These are phyloP conservation scores for Phthorimaea operculella DNA, from an alignment of 1,140 invertebrate species.

Conservation along the genomic window DNA sequence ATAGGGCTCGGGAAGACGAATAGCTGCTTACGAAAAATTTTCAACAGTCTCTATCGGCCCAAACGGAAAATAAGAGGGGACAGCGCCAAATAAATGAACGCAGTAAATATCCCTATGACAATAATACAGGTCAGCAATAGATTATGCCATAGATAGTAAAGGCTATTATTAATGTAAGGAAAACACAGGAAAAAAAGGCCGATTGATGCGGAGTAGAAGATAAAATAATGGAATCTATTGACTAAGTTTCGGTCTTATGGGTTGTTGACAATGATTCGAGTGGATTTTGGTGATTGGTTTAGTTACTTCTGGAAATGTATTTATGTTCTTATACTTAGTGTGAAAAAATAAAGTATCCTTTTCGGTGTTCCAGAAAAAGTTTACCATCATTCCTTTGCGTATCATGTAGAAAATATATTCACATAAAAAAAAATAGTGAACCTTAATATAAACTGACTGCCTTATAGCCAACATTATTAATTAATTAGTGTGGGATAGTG, in stretches of 20 bases:
- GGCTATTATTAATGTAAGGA: slow-evolving; percentile 58
- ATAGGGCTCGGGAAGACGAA: slow-evolving; percentile 62
- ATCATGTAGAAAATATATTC: too few species aligned
- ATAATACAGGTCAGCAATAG: slow-evolving; percentile 68
- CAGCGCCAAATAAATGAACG: slow-evolving; percentile 61
- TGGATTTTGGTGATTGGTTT: neutral
- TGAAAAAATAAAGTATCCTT: too few species aligned
- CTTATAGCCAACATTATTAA: too few species aligned
- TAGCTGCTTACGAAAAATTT: slow-evolving; percentile 66
- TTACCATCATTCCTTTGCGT: too few species aligned
- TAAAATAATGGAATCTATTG: slow-evolving; percentile 33
- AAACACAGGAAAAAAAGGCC: slow-evolving; percentile 55
- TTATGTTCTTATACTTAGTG: too few species aligned
- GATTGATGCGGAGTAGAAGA: slow-evolving; percentile 37
- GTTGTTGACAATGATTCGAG: slow-evolving; percentile 1
- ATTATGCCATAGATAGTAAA: slow-evolving; percentile 53
- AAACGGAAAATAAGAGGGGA: slow-evolving; percentile 66
- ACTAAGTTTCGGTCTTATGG: slow-evolving; percentile 21
- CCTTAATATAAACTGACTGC: too few species aligned
- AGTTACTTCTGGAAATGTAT: too few species aligned
- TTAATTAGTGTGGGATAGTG: too few species aligned
- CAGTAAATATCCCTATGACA: slow-evolving; percentile 65
- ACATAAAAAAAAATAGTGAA: too few species aligned
- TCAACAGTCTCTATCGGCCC: slow-evolving; percentile 62
- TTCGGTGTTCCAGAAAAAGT: too few species aligned